These are phyloP conservation scores for Morpho deidamia DNA, from an alignment of 2,888 invertebrate species.

Conservation along the genomic window DNA sequence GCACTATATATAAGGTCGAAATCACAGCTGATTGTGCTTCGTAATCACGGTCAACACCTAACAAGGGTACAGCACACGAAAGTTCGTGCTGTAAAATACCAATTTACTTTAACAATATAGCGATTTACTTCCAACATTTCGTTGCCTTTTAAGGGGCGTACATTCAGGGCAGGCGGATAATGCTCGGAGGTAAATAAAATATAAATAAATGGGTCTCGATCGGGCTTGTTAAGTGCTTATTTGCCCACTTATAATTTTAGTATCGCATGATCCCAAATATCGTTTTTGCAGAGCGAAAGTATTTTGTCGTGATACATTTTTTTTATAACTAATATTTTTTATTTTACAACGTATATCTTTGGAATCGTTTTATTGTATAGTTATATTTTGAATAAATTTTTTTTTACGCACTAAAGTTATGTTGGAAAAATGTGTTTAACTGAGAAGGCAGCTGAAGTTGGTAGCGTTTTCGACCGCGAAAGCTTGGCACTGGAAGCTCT, in stretches of 20 bases:
- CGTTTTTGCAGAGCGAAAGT: background rate
- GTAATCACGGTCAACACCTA: slow-evolving; percentile 33
- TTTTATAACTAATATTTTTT: background rate
- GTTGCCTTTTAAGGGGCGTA: slow-evolving; percentile 59
- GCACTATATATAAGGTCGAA: slow-evolving; percentile 11
- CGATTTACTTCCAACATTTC: slow-evolving; percentile 63
- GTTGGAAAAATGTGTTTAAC: too few species aligned
- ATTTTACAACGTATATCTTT: slow-evolving; percentile 1
- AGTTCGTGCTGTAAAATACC: slow-evolving; percentile 68
- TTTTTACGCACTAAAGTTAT: too few species aligned
- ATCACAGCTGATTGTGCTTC: slow-evolving; percentile 13
- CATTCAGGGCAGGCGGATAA: slow-evolving; percentile 60
- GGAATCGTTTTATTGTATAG: too few species aligned
- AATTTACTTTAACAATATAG: slow-evolving; percentile 73
- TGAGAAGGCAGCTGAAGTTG: too few species aligned
- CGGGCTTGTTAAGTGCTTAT: slow-evolving; percentile 36
- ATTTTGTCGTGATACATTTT: background rate
- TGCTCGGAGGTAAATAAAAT: slow-evolving; percentile 45
- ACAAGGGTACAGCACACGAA: slow-evolving; percentile 57
- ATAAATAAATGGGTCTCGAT: slow-evolving; percentile 41
- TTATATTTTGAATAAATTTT: too few species aligned
- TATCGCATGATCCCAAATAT: slow-evolving; percentile 39
- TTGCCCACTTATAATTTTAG: slow-evolving; percentile 50
- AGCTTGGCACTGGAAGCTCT: too few species aligned
- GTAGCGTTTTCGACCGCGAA: too few species aligned